A percentile compares a stretch with the other conserved stretches of the same genome.
These are phyloP conservation scores for Nasonia oneida DNA, from an alignment of 2,888 invertebrate species.

Conservation along the genomic window DNA sequence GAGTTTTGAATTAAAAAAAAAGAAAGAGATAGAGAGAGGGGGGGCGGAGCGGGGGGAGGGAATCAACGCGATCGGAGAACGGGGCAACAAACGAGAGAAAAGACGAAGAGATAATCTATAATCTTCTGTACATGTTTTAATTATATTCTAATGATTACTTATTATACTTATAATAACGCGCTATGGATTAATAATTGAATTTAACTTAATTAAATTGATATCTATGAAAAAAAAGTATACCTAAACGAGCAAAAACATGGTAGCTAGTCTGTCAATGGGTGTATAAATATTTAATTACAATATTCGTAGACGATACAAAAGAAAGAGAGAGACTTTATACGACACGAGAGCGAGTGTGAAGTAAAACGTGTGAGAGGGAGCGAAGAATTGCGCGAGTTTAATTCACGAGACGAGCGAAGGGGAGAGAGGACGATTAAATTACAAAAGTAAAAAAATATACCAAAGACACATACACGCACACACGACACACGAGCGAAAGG, in stretches of 20 bases:
- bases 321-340: slow-evolving; percentile 58
- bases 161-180: slow-evolving; percentile 76
- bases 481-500: slow-evolving; percentile 45
- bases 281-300: slow-evolving; percentile 78
- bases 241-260: slow-evolving; percentile 76
- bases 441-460: slow-evolving; percentile 49
- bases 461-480: slow-evolving; percentile 62
- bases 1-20: not conserved
- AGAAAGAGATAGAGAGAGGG: slow-evolving; percentile 22
- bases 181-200: slow-evolving; percentile 77
- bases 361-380: slow-evolving; percentile 42
- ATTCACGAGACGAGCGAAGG: not conserved
- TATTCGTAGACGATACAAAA: slow-evolving; percentile 67
- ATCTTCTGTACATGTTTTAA: slow-evolving; percentile 79
- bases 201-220: slow-evolving; percentile 75
- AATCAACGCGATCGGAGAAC: slow-evolving; percentile 52
- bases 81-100: slow-evolving; percentile 57
- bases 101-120: slow-evolving; percentile 73
- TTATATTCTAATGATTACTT: slow-evolving; percentile 77
- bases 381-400: slow-evolving; percentile 38
- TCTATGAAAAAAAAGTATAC: slow-evolving; percentile 74
- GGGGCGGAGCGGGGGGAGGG: slow-evolving; percentile 30
- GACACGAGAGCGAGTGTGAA: slow-evolving; percentile 35
- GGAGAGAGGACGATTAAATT: slow-evolving; percentile 36
- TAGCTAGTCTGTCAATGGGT: slow-evolving; percentile 78